phyloP scores from a whole-genome alignment of 2,797 vertebrate species.

The Pygocentrus nattereri region DNA sequence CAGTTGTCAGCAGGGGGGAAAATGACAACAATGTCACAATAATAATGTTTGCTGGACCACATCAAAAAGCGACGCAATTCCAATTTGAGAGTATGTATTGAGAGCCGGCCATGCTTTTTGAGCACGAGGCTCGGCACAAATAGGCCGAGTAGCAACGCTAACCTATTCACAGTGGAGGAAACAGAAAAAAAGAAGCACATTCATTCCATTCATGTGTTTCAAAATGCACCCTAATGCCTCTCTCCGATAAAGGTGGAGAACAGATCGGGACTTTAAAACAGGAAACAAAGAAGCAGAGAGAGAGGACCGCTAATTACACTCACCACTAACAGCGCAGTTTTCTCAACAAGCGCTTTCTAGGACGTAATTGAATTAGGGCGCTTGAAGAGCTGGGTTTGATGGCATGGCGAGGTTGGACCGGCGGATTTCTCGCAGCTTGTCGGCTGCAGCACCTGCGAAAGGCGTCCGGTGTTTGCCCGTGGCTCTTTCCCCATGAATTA shows the following conservation, averaged over 20 bases:
- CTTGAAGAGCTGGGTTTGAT: conserved; percentile 24
- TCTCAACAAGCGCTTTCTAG: conserved; percentile 37
- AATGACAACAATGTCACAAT: conserved; percentile 73
- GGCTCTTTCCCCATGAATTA: conserved; percentile 79
- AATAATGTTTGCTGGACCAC: conserved; percentile 71
- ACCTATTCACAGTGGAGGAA: conserved; percentile 18
- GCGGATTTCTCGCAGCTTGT: conserved; percentile 63
- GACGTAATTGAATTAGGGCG: conserved; percentile 57
- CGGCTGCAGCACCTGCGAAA: conserved; percentile 69
- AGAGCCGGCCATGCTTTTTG: conserved; percentile 75
- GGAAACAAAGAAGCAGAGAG: conserved; percentile 22
- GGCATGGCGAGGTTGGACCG: conserved; percentile 17
- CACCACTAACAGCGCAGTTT: neutral
- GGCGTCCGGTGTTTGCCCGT: conserved; percentile 72
- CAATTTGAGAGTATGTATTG: conserved; percentile 71
- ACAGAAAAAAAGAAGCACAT: conserved; percentile 1
- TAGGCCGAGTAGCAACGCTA: conserved; percentile 55
- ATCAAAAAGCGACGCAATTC: conserved; percentile 71
- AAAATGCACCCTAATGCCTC: conserved; percentile 33
- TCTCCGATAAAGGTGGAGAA: conserved; percentile 30
- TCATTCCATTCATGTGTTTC: conserved; percentile 48
- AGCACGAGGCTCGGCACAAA: conserved; percentile 72
- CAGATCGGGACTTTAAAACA: conserved; percentile 36
- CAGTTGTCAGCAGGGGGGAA: conserved; percentile 71
- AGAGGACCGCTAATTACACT: conserved; percentile 30